Base-by-base conservation (phyloP, 2,888 invertebrate genomes). In the Kuschelorhynchus macadamiae region DNA sequence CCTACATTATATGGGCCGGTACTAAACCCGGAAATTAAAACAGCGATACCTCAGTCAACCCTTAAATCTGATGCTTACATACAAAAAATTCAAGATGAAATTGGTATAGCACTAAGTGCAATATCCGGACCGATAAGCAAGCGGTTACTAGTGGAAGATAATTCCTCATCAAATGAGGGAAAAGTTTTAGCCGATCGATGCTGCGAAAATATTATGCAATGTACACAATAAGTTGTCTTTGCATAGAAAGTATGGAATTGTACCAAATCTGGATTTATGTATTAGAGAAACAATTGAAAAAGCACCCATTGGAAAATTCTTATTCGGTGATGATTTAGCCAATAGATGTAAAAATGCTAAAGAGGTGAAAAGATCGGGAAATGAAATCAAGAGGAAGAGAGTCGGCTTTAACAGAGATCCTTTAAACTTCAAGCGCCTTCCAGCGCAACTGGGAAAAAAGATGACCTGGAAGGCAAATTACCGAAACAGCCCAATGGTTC, bases 381-480 rank as follows among this genome's bases (percentile, higher is more conserved):
- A 17, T 12, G 56, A 56, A 56, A 42, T 56, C 7, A 56, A 42
- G 36, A 56, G 42, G 21, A 56, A 56, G 18, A 16, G 5, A 14
- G 7, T 5, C 12, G 36, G 53, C 7, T 53, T 53, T 33, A 53
- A 16, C 36, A 30, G 20, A 32, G 18, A n/a, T 33, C 14, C 32
- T 53, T 53, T 36, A 53, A 53, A 53, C 44, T n/a, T 25, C 56
- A 56, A 44, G 44, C 56, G 56, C 56, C 56, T 56, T 56, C 56
- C 56, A 41, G 56, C 53, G 36, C 53, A 44, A 12, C 7, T 56
- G 42, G 44, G 56, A 17, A 56, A 44, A 53, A 41, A 21, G 17
- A 44, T 56, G 42, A 56, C 8, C 44, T 56, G 53, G 53, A 50
- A 56, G 56, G 44, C 56, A 17, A 44, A 56, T 12, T 56, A 56